Base-by-base conservation (phyloP, 2,113 vertebrate genomes). In the Prochilodus magdalenae region DNA sequence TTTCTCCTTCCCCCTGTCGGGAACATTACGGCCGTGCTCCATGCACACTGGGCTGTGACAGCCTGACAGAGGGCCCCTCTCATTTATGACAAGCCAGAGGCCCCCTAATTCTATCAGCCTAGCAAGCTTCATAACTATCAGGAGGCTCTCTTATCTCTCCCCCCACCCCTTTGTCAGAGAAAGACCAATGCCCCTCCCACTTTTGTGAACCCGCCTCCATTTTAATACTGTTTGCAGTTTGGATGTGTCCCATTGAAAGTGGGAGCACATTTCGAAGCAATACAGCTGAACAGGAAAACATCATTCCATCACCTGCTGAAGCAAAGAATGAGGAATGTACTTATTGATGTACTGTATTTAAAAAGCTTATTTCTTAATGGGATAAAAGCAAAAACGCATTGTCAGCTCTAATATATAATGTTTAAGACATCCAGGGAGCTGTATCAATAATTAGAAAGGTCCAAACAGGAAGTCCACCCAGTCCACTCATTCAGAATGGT, bases 81-180 rank as follows among this genome's bases (percentile, higher is more conserved):
- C n/a, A n/a, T 60, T 60, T 60, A n/a, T 24, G 57, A 60, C n/a
- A 26, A 11, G 7, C 27, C 62, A 51, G 22, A 70, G 65, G 55
- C 47, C 80, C 47, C 72, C 55, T 76, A 62, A 40, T 79, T 74
- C 84, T 57, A 75, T 83, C 78, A 79, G 30, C 65, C 83, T 69
- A 73, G 77, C 82, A 70, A 80, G 86, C 82, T 62, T 40, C n/a
- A 67, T 49, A 62, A 55, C 84, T 55, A 81, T 55, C 15, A 51
- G 51, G 65, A 33, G 71, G 33, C 63, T 30, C 60, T 53, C 27
- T 74, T 4, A 51, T 15, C 26, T 55, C 55, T 53, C 26, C 33
- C 55, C 60, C 51, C 18, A 18, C 20, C 51, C 14, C 53, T 83
- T 72, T 84, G 75, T 77, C 29, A 18, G 36, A 49, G 2, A n/a